Evolutionary conservation across 1,140 invertebrate species (phyloP).

Genomic region (Drosophila chauvacae): DNA sequence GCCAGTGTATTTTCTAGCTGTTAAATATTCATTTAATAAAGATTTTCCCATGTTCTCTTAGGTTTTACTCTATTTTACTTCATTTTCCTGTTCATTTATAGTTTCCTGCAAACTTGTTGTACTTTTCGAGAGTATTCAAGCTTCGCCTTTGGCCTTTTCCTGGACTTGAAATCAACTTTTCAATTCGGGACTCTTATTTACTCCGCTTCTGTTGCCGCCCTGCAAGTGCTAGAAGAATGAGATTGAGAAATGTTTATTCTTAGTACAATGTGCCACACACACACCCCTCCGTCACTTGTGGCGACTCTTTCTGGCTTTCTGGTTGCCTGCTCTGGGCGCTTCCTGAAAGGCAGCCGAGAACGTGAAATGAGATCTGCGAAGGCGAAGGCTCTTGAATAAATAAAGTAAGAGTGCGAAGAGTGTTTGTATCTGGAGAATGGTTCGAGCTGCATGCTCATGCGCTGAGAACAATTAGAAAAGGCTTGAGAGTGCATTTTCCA

Average conservation of each 20-base stretch:
- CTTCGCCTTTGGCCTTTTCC: not conserved
- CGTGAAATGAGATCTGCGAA: constrained; percentile 75
- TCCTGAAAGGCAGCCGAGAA: constrained; percentile 63
- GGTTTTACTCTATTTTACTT: not conserved
- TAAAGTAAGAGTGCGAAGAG: constrained; percentile 33
- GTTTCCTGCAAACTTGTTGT: not conserved
- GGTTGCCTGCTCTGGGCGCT: constrained; percentile 63
- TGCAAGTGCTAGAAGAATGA: constrained; percentile 49
- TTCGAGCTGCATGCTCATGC: constrained; percentile 70
- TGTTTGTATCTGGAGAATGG: constrained; percentile 10
- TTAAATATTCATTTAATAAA: not conserved
- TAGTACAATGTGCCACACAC: constrained; percentile 64
- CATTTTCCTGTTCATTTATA: not conserved
- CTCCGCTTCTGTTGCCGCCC: constrained; percentile 10
- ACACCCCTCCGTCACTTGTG: constrained; percentile 19
- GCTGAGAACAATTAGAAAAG: constrained; percentile 69
- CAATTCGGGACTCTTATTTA: constrained; percentile 46
- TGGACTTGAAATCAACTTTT: constrained; percentile 38
- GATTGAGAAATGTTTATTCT: constrained; percentile 71
- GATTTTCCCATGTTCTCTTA: not conserved
- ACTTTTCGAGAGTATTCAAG: constrained; percentile 10
- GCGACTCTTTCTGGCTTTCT: constrained; percentile 54
- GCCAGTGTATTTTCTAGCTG: not conserved
- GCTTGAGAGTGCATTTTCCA: constrained; percentile 34
- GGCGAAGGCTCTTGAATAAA: constrained; percentile 62